Base-by-base conservation (phyloP, 2,888 invertebrate genomes). In the Yponomeuta malinellus region DNA sequence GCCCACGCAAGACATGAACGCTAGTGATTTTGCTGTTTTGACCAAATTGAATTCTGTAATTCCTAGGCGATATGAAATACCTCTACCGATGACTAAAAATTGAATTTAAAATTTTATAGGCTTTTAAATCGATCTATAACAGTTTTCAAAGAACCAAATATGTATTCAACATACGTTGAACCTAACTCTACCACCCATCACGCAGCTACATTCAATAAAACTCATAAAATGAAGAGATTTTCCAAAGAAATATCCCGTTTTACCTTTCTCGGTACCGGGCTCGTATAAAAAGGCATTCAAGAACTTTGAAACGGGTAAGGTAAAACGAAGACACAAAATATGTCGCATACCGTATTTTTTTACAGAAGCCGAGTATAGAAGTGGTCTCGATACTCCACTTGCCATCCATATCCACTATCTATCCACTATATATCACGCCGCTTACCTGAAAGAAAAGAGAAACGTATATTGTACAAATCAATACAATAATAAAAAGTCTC, bases 371-470 rank as follows among this genome's bases (percentile, higher is more conserved):
- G 15, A 43, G 65, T 48, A 65, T 64, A 65, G 70, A 65, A 31
- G 48, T 29, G 10, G 70, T 23, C 63, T 43, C 8, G 37, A 37
- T 43, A n/a, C 63, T 63, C 3, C 15, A 69, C 43, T 37, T 31
- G 69, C 9, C 52, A 59, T 59, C 52, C 69, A 33, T 59, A 59
- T 59, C 43, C 43, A 59, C 59, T 48, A 52, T 43, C 37, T 48
- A 59, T 23, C 23, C 23, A 23, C 23, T 23, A 23, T 23, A 23
- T 23, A 23, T 23, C 23, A 23, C 23, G 23, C 23, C 71, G 70
- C 76, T 72, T 77, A 77, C 77, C 77, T 76, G 77, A 48, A 76
- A 76, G 72, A 72, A 74, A 72, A 70, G 48, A 71, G 69, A 68
- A 71, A 70, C 15, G 52, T 5, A 12, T 59, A 59, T 15, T 64